These are phyloP conservation scores for Poecile atricapillus DNA, from an alignment of 2,113 vertebrate genomes.

Conservation along the genomic window DNA sequence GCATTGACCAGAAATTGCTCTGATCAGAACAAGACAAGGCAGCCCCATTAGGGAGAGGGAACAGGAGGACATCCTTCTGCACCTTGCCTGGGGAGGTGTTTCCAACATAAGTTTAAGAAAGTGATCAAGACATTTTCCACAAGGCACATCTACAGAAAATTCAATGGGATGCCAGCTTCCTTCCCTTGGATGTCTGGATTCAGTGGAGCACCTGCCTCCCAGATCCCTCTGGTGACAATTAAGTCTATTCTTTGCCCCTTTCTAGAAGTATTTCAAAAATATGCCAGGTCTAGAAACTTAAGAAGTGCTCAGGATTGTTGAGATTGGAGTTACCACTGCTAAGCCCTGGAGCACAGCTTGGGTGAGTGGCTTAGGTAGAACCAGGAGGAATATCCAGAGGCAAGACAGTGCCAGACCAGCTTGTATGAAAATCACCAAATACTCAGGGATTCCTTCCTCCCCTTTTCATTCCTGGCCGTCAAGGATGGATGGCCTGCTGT, in stretches of 20 bases:
- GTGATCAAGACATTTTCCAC: neutral
- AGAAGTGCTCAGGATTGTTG: neutral
- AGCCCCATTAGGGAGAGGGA: neutral
- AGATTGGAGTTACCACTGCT: neutral
- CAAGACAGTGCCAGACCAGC: neutral
- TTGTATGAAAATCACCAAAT: neutral
- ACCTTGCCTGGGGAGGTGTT: neutral
- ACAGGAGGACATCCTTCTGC: neutral
- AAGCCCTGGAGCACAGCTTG: neutral
- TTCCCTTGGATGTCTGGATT: neutral
- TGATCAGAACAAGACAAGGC: neutral
- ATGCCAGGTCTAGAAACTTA: neutral
- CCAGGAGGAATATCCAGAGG: neutral
- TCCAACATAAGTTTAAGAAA: neutral
- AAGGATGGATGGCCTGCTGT: neutral
- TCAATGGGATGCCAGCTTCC: neutral
- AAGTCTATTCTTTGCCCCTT: neutral
- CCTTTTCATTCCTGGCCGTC: neutral
- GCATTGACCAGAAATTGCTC: neutral
- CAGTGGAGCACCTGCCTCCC: neutral
- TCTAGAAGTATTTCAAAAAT: neutral
- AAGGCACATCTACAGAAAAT: neutral
- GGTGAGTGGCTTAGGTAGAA: neutral
- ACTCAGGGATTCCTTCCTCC: neutral
- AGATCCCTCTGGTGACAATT: neutral